Evolutionary conservation across 2,888 invertebrate species (phyloP).

Genomic region (Amblyteles armatorius): DNA sequence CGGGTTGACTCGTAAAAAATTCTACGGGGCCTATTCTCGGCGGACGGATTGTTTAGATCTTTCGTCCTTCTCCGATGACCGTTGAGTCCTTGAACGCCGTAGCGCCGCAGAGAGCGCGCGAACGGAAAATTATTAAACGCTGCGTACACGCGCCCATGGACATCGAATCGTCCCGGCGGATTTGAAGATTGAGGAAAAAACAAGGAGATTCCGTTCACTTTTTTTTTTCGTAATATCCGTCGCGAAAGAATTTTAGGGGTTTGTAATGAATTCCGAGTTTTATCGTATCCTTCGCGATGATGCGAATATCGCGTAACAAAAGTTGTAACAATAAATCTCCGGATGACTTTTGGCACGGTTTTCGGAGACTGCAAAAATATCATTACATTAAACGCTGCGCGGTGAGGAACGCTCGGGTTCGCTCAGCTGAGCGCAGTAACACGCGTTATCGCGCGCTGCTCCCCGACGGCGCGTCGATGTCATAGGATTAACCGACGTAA

Average conservation of each 20-base stretch:
- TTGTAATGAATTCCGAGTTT: background rate
- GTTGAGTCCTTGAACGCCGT: slow-evolving; percentile 63
- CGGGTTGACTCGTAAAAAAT: slow-evolving; percentile 66
- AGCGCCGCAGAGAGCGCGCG: slow-evolving; percentile 8
- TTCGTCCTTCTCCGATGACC: slow-evolving; percentile 63
- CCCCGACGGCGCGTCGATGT: slow-evolving; percentile 28
- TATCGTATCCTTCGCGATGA: slow-evolving; percentile 37
- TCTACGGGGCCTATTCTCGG: slow-evolving; percentile 65
- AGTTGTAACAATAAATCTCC: slow-evolving; percentile 72
- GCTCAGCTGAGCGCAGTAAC: slow-evolving; percentile 14
- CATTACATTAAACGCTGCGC: slow-evolving; percentile 26
- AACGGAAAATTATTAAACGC: slow-evolving; percentile 8
- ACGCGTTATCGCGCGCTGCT: slow-evolving; percentile 38
- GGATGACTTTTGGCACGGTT: slow-evolving; percentile 71
- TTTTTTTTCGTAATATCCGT: background rate
- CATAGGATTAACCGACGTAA: slow-evolving; percentile 45
- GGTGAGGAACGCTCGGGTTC: slow-evolving; percentile 1
- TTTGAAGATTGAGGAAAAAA: background rate
- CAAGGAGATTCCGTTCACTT: background rate
- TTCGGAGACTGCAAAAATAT: slow-evolving; percentile 71
- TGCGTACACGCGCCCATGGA: background rate
- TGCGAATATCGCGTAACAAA: slow-evolving; percentile 68
- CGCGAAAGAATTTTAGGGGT: background rate
- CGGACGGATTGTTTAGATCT: slow-evolving; percentile 62
- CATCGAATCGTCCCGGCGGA: background rate